phyloP scores from a whole-genome alignment of 2,888 invertebrate genomes.

The Megastigmus dorsalis region DNA sequence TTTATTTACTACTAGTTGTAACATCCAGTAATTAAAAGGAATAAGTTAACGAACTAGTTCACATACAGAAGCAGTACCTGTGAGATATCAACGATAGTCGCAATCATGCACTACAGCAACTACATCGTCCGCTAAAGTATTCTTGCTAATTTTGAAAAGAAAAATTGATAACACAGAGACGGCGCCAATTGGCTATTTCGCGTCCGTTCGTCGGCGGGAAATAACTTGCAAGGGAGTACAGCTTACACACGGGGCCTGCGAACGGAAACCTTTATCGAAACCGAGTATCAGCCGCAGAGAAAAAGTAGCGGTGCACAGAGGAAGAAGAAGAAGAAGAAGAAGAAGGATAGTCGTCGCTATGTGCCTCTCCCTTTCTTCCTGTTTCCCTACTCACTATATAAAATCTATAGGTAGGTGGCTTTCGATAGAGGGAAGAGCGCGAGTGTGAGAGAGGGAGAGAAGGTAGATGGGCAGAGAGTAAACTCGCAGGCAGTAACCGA shows the following conservation, averaged over 20 bases:
- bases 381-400: conserved; percentile 1
- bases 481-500: conserved; percentile 45
- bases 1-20: too few relatives aligned
- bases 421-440: not conserved
- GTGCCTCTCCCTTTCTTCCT: not conserved
- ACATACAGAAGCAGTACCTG: too few relatives aligned
- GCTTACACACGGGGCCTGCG: conserved; percentile 20
- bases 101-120: too few relatives aligned
- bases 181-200: conserved; percentile 9
- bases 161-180: not conserved
- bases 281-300: conserved; percentile 10
- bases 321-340: not conserved
- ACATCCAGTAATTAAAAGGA: too few relatives aligned
- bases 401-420: conserved; percentile 10
- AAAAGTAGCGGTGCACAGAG: not conserved
- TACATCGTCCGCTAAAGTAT: conserved; percentile 9
- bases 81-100: too few relatives aligned
- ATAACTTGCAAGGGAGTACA: not conserved
- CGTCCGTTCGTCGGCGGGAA: conserved; percentile 21
- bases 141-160: conserved; percentile 17
- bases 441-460: not conserved
- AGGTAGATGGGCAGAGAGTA: too few relatives aligned
- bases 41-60: too few relatives aligned
- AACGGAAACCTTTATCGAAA: conserved; percentile 47
- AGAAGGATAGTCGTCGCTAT: not conserved